A percentile compares a stretch with the other conserved stretches of the same genome.
Evolutionary conservation across 2,888 invertebrate genomes (phyloP).

Genomic region (Isoperla grammatica): DNA sequence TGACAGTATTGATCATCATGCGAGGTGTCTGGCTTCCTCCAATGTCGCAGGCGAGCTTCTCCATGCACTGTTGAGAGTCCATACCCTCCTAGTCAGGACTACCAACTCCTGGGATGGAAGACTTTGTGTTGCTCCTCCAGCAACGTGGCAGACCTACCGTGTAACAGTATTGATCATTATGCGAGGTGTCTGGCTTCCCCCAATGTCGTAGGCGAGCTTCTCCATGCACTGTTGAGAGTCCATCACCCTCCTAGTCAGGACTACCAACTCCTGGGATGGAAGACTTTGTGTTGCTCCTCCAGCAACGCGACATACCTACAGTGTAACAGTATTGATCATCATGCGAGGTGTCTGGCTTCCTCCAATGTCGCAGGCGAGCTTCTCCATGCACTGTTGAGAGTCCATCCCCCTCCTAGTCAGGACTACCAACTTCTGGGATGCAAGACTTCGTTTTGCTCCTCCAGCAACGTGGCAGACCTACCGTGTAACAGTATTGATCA

Average conservation of each 20-base stretch:
- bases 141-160: too few relatives aligned
- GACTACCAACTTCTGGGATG: too few relatives aligned
- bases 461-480: too few relatives aligned
- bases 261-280: too few relatives aligned
- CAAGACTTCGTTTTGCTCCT: too few relatives aligned
- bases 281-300: too few relatives aligned
- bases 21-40: not conserved
- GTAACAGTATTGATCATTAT: too few relatives aligned
- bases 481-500: not conserved
- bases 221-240: conserved; percentile 1
- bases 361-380: not conserved
- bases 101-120: too few relatives aligned
- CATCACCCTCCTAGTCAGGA: not conserved
- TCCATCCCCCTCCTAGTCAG: not conserved
- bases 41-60: not conserved
- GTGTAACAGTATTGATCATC: too few relatives aligned
- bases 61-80: conserved; percentile 1
- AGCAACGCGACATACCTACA: too few relatives aligned
- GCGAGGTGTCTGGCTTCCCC: not conserved
- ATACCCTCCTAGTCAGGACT: not conserved
- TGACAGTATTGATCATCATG: too few relatives aligned
- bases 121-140: too few relatives aligned
- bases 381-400: conserved; percentile 1
- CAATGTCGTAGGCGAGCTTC: not conserved
- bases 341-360: not conserved